Evolutionary conservation across 23 tunicate species (phyloP).

Genomic region (Aplidium turbinatum): DNA sequence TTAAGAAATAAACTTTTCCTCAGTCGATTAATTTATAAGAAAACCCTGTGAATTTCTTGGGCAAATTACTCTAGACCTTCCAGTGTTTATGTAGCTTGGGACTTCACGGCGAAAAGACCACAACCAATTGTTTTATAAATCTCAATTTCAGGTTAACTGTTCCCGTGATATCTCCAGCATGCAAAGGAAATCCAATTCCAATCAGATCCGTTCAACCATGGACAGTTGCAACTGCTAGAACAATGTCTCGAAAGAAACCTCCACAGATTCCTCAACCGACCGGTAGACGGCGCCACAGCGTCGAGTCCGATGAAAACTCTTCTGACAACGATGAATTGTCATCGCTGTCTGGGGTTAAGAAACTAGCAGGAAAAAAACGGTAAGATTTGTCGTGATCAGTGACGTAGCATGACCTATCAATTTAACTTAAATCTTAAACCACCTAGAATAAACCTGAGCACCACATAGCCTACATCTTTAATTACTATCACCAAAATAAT

Average conservation of each 20-base stretch:
- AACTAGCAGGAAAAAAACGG: conserved; percentile 45
- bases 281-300: conserved; percentile 60
- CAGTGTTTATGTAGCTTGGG: too few species aligned
- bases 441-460: too few species aligned
- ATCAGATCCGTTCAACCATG: conserved; percentile 37
- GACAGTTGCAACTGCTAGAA: conserved; percentile 38
- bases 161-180: conserved; percentile 20
- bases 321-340: conserved; percentile 51
- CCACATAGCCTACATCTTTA: too few species aligned
- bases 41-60: too few species aligned
- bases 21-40: too few species aligned
- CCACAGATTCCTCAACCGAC: conserved; percentile 56
- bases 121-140: too few species aligned
- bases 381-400: conserved; percentile 12
- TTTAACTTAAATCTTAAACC: too few species aligned
- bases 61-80: too few species aligned
- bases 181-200: conserved; percentile 43
- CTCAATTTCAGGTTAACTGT: conserved; percentile 44
- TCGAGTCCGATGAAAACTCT: conserved; percentile 43
- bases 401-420: too few species aligned
- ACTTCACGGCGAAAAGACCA: too few species aligned
- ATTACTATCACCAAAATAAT: too few species aligned
- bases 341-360: conserved; percentile 29
- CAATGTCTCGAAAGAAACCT: conserved; percentile 37
- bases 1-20: too few species aligned